Base-by-base conservation (phyloP, 1,140 invertebrate species). In the Vollenhovia emeryi region DNA sequence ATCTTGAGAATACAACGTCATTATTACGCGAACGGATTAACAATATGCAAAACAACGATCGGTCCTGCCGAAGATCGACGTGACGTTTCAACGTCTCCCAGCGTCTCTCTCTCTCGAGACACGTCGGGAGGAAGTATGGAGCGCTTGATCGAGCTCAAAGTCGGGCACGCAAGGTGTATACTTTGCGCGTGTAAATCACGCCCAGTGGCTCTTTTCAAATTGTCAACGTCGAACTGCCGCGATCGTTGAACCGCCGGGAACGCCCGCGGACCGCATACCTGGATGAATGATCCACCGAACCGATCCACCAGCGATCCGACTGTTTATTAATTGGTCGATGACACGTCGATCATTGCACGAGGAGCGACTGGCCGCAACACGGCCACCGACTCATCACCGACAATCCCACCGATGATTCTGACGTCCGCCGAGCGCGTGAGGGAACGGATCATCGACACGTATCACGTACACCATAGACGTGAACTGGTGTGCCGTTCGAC, bases 391-490 rank as follows among this genome's bases (percentile, higher is more conserved):
- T 50, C 48, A 15, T 79, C 15, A 68, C 45, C 33, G 45, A 62
- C 21, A 30, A 52, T 55, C 55, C 45, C n/a, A 52, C 43, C 21
- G 45, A 76, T 43, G 15, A 68, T 40, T 68, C 76, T 27, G 76
- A 79, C 18, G 62, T 79, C 33, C 40, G 66, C n/a, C 33, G 33
- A 78, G 36, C 27, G 15, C 33, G 43, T 55, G 45, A 52, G 33
- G 43, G 36, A 36, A 43, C 55, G 15, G 21, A 52, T 68, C 33
- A 55, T 79, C 40, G 45, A 55, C 60, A 40, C 15, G 30, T 50
- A 50, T n/a, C 5, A 50, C 21, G 5, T 3, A 75, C 24, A 21
- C 57, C n/a, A 55, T 79, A 79, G 60, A 33, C 45, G 21, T 79
- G 33, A 78, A 68, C 30, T 24, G 18, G n/a, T 4, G n/a, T 73